These are phyloP conservation scores for Porites cylindrica DNA, from an alignment of 92 coral and sea anemone species.

Conservation along the genomic window DNA sequence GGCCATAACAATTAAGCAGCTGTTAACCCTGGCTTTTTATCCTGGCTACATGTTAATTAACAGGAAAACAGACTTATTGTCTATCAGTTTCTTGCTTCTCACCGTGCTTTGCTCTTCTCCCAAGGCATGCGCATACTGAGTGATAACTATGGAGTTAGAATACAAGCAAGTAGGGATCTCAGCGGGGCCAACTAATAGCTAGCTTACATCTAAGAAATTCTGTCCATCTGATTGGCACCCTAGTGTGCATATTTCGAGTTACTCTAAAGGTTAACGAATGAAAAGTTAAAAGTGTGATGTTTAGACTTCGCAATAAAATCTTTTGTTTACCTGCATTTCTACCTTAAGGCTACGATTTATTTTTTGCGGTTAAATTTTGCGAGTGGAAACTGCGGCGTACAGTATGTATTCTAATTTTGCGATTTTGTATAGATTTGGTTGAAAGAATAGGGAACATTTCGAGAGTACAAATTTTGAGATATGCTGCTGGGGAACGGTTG, in stretches of 20 bases:
- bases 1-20: neutral
- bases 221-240: neutral
- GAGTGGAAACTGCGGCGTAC: too few species aligned
- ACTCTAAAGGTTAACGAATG: neutral
- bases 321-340: neutral
- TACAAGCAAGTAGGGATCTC: constrained; percentile 2
- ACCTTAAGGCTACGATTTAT: neutral
- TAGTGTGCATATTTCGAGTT: neutral
- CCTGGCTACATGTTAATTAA: neutral
- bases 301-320: too few species aligned
- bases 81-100: neutral
- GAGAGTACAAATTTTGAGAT: too few species aligned
- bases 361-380: too few species aligned
- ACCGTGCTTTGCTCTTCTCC: too few species aligned
- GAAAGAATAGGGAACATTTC: too few species aligned
- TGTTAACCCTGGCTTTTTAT: neutral
- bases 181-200: neutral
- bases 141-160: too few species aligned
- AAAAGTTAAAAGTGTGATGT: too few species aligned
- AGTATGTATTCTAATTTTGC: too few species aligned
- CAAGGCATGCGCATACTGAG: too few species aligned
- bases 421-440: too few species aligned
- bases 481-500: too few species aligned
- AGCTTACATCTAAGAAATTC: constrained; percentile 16
- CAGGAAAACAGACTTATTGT: neutral